A percentile compares a stretch with the other conserved stretches of the same genome.
These are phyloP conservation scores for Galeopterus variegatus DNA, from an alignment of 2,113 vertebrate species.

Conservation along the genomic window DNA sequence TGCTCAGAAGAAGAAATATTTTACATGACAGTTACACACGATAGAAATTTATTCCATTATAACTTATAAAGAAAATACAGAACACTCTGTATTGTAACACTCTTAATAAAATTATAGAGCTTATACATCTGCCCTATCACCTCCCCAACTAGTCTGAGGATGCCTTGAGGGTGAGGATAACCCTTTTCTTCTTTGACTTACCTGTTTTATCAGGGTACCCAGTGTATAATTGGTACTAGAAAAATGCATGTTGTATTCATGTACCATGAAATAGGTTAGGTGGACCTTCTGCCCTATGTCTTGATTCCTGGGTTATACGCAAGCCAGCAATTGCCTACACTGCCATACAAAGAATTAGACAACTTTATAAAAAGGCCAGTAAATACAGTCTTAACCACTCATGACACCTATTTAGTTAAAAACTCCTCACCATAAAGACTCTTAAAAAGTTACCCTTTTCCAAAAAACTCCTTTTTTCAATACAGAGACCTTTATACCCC, in stretches of 20 bases:
- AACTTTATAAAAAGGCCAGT: neutral
- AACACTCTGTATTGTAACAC: neutral
- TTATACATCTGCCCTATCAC: neutral
- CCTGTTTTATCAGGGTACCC: neutral
- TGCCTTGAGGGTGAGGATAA: neutral
- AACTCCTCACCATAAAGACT: neutral
- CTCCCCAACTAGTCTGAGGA: neutral
- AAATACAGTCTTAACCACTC: neutral
- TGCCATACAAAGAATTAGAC: neutral
- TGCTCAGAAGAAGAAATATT: neutral
- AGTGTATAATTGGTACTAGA: neutral
- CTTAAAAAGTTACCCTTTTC: neutral
- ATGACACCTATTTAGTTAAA: neutral
- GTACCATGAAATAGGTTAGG: neutral
- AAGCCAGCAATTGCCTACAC: neutral
- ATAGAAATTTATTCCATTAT: neutral
- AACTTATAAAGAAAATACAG: slow-evolving; percentile 11
- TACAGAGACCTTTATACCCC: neutral
- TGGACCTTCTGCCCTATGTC: neutral
- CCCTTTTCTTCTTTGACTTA: neutral
- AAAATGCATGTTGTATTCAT: neutral
- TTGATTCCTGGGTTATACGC: neutral
- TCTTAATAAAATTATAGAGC: neutral
- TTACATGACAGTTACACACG: neutral
- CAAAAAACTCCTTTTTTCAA: neutral